Evolutionary conservation across 1,140 invertebrate genomes (phyloP).

Genomic region (Pseudomyrmex pallidus): DNA sequence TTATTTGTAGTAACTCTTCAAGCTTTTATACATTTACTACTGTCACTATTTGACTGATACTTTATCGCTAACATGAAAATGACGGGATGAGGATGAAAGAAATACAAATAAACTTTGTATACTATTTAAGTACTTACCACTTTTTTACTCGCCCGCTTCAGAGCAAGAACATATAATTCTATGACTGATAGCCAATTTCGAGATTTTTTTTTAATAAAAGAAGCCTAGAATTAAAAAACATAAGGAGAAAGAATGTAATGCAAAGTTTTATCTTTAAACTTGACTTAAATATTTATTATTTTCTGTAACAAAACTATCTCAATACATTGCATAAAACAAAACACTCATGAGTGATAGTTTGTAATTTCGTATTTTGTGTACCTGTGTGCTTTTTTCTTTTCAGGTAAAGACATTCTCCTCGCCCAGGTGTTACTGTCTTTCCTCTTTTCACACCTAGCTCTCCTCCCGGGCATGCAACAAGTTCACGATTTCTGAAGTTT

Average conservation of each 20-base stretch:
- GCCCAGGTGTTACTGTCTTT: slow-evolving; percentile 21
- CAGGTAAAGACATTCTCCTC: background rate
- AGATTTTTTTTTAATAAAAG: background rate
- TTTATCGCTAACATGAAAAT: background rate
- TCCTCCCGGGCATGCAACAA: slow-evolving; percentile 7
- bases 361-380: slow-evolving; percentile 15
- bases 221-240: background rate
- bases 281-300: background rate
- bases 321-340: slow-evolving; percentile 1
- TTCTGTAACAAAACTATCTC: slow-evolving; percentile 1
- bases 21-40: background rate
- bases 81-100: background rate
- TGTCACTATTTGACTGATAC: background rate
- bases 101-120: background rate
- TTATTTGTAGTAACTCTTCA: no score
- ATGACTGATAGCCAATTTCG: no score
- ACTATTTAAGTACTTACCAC: background rate
- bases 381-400: background rate
- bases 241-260: background rate
- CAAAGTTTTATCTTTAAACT: slow-evolving; percentile 8
- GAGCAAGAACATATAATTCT: no score
- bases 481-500: slow-evolving; percentile 38
- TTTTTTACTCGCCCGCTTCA: background rate
- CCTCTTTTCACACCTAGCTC: background rate
- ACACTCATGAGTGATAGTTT: background rate